These are phyloP conservation scores for Rhinichthys klamathensis DNA, from an alignment of 2,113 vertebrate genomes.

Conservation along the genomic window DNA sequence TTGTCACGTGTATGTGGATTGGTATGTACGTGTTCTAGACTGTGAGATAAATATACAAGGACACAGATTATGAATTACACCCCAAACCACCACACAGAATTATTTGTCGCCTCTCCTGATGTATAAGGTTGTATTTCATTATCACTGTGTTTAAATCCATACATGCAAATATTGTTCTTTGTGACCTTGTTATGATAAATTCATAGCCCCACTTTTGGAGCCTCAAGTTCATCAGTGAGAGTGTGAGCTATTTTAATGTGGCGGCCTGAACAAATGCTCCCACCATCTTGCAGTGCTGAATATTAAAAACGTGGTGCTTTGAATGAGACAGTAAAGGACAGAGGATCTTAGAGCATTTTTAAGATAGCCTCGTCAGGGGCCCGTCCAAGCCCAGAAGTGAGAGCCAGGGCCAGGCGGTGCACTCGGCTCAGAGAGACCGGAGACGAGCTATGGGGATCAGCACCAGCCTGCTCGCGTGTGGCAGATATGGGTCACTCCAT, in stretches of 20 bases:
- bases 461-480: slow-evolving; percentile 61
- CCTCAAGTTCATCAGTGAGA: slow-evolving; percentile 41
- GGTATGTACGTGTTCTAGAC: slow-evolving; percentile 29
- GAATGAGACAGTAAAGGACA: slow-evolving; percentile 82
- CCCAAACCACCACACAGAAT: slow-evolving; percentile 37
- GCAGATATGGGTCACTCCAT: slow-evolving; percentile 71
- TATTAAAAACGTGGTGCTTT: slow-evolving; percentile 80
- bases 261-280: slow-evolving; percentile 69
- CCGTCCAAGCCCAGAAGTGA: slow-evolving; percentile 73
- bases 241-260: slow-evolving; percentile 62
- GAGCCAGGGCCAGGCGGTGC: slow-evolving; percentile 71
- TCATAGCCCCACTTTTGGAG: slow-evolving; percentile 56
- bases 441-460: slow-evolving; percentile 50
- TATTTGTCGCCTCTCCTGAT: background rate
- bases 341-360: slow-evolving; percentile 80
- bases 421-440: slow-evolving; percentile 42
- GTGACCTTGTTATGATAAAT: slow-evolving; percentile 57
- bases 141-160: slow-evolving; percentile 51
- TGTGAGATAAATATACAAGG: slow-evolving; percentile 28
- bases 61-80: slow-evolving; percentile 48
- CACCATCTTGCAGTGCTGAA: slow-evolving; percentile 80
- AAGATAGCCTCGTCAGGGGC: slow-evolving; percentile 68
- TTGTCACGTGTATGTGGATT: slow-evolving; percentile 13
- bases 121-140: slow-evolving; percentile 44
- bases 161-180: slow-evolving; percentile 50